Base-by-base conservation (phyloP, 2,797 vertebrate genomes). In the Diplodus sargus region DNA sequence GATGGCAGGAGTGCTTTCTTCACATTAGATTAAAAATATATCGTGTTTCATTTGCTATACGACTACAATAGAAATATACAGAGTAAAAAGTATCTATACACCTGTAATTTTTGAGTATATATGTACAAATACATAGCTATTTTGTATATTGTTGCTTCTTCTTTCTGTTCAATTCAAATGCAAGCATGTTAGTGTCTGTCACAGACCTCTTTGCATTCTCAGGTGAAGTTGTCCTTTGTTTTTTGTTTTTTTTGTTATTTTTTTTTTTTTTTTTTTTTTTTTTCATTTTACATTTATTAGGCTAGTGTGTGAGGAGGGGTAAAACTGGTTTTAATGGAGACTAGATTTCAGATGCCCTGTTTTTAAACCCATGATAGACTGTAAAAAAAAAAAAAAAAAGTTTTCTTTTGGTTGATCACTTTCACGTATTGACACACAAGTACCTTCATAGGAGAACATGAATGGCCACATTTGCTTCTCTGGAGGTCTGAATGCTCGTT, bases 91-190 rank as follows among this genome's bases (percentile, higher is more conserved):
- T 85, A 93, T 92, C 79, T 92, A 87, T 88, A 89, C 79, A 85
- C 81, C 70, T 92, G 85, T 90, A 84, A 90, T 91, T 87, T 90
- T 87, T 85, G 61, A 89, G 89, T 92, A 92, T 89, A 91, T 91
- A 89, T 93, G 91, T 93, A 92, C 84, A 94, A 92, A 94, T 88
- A 78, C 86, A 93, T 91, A 91, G 90, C 84, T 94, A 93, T 94
- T 94, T 94, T 94, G 92, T 94, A 93, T 94, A 93, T 93, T 90
- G 89, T 92, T 89, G 88, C 89, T 91, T 92, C 82, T 85, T 89
- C 52, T 88, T 89, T 85, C 85, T 90, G 78, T 90, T 89, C 30
- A 67, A n/a, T 94, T 89, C 85, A 90, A 90, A 89, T 91, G 90
- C 87, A 84, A 88, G 90, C 92, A 91, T 92, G 91, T 90, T 74